A percentile compares a stretch with the other conserved stretches of the same genome.
Conservation (phyloP, 2,113 vertebrate genomes). For the Campylomormyrus tamandua region DNA sequence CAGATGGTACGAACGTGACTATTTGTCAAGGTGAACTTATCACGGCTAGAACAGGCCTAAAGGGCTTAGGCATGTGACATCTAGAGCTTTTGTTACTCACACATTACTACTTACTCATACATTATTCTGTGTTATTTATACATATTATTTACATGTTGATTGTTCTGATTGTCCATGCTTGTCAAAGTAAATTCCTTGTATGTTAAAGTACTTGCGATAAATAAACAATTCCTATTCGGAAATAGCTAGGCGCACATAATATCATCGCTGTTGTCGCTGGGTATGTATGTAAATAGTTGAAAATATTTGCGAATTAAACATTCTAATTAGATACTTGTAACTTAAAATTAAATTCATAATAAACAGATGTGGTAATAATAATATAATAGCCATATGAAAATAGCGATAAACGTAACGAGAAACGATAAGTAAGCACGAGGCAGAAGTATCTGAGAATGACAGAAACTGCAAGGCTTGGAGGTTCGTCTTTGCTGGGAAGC, state of each 20-base stretch:
- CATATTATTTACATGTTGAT: background rate
- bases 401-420: background rate
- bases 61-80: background rate
- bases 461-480: background rate
- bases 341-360: background rate
- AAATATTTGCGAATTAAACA: background rate
- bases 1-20: background rate
- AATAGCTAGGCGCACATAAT: background rate
- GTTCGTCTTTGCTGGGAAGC: background rate
- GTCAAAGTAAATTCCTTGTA: background rate
- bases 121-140: background rate
- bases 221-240: background rate
- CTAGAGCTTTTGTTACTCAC: background rate
- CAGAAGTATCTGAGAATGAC: background rate
- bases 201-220: background rate
- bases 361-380: background rate
- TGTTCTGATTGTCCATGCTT: background rate
- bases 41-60: background rate
- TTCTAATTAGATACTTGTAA: background rate
- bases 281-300: conserved; percentile 31
- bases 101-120: background rate
- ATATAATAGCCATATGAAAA: too few relatives aligned
- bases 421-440: too few relatives aligned
- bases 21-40: background rate
- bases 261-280: background rate